phyloP scores from a whole-genome alignment of 1,140 invertebrate species.

The Monochamus saltuarius region DNA sequence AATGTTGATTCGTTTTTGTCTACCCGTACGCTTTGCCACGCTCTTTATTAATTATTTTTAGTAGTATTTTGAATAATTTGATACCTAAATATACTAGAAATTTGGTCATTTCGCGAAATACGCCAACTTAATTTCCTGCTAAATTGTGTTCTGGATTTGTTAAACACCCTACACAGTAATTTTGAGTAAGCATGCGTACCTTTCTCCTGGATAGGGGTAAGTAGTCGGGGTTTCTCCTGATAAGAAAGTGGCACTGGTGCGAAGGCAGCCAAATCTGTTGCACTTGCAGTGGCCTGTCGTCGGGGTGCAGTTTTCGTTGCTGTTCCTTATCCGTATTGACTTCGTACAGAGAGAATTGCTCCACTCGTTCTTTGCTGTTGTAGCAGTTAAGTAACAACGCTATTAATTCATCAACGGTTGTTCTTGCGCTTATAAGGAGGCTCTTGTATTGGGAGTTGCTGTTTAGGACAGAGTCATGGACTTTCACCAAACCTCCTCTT shows the following conservation, averaged over 20 bases:
- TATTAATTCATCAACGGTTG: slow-evolving; percentile 86
- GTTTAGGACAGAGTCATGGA: slow-evolving; percentile 88
- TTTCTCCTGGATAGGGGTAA: slow-evolving; percentile 63
- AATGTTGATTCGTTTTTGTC: no score
- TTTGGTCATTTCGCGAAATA: no score
- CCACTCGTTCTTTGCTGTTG: slow-evolving; percentile 76
- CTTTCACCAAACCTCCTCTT: slow-evolving; percentile 82
- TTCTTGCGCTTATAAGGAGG: slow-evolving; percentile 82
- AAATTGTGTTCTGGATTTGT: no score
- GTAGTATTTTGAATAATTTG: no score
- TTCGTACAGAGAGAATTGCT: slow-evolving; percentile 86
- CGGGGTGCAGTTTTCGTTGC: slow-evolving; percentile 82
- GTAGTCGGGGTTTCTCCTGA: slow-evolving; percentile 75
- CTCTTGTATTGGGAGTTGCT: slow-evolving; percentile 91
- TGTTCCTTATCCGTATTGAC: slow-evolving; percentile 72
- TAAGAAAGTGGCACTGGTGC: slow-evolving; percentile 71
- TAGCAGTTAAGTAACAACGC: slow-evolving; percentile 84
- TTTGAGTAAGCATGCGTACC: slow-evolving; percentile 51
- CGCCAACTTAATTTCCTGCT: no score
- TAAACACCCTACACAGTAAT: no score
- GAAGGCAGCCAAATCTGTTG: slow-evolving; percentile 72
- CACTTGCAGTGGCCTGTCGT: slow-evolving; percentile 80
- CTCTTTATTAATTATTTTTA: no score
- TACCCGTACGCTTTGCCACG: no score
- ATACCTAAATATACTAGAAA: no score